Evolutionary conservation across 2,113 vertebrate genomes (phyloP), one percentile per base, ranked within the genome.

Genomic region (Patagioenas fasciata): DNA sequence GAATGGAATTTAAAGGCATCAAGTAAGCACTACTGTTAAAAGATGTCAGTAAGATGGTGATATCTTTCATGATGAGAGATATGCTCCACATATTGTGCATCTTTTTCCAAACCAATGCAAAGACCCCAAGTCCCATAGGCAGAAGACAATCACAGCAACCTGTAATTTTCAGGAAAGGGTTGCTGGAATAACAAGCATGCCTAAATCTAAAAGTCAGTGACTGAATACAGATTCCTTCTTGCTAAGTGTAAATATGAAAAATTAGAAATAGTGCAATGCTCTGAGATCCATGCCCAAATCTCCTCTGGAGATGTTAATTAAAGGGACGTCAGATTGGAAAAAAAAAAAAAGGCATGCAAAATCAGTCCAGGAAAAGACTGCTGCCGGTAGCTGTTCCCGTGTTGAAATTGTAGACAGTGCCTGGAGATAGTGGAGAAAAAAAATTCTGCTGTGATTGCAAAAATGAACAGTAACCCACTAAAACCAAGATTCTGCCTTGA

Each of bases 291-390:
- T 80, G 75, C 18, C 56, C 23, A 31, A 77, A 0, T 74, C 80
- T 95, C 65, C 74, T 89, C 70, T 94, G 57, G 89, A 94, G 82
- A 71, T 89, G n/a, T 15, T 84, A 95, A 94, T 93, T 91, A 82
- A 84, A 85, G 34, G 36, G 51, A 87, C 40, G 34, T 54, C 25
- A 92, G 77, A 54, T 64, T 82, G 56, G 64, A 26, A 32, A 70
- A 47, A 47, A 44, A 17, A 44, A 44, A 44, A 18, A 44, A 47
- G 44, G 44, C 44, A 19, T 47, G 15, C 40, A 47, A 88, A 94
- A 69, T 74, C 48, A 67, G 60, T 61, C 44, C 67, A 94, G 83
- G 54, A 92, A 92, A 96, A 91, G 54, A 92, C 60, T 0, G 0
- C 42, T 82, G 36, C 57, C 64, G 86, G 29, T 86, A 60, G n/a